Evolutionary conservation across 1,140 invertebrate species (phyloP), one percentile per base, ranked within the genome.

Genomic region (Neuroterus valhalla): DNA sequence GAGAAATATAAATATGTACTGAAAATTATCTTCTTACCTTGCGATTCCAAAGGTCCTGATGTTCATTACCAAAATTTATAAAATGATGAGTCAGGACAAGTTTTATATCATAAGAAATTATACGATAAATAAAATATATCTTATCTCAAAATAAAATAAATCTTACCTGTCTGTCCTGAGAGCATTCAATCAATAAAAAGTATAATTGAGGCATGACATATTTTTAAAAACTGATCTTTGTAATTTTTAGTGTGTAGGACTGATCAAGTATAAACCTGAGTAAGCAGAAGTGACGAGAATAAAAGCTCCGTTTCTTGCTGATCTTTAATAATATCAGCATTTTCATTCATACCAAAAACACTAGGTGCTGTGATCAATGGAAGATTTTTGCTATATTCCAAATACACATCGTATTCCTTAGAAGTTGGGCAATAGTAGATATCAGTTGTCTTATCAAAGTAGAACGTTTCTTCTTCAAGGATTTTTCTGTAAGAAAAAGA

Each of bases 271-370:
- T 38, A 1, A 48, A 78, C 77, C 66, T 79, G 77, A 15, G 77
- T 79, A 19, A 79, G 72, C 26, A 98, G 88, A 48, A 96, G 94
- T 70, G 94, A 97, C 46, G 92, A 89, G 73, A 98, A 94, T 19
- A 99, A 85, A 66, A 95, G 90, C 74, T 94, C 92, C 0, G 96
- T 96, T 88, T 98, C 97, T 71, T 94, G 92, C 89, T 97, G 95
- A 86, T 98, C 96, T 91, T 98, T 98, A 78, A 96, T 95, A 78
- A 99, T 98, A 88, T 98, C 96, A 1, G 97, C 97, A 90, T 98
- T 98, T 73, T 95, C 92, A 87, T 99, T 94, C 93, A 99, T 96
- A 21, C 97, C 97, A 90, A 98, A 98, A 52, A 98, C 95, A 79
- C 94, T 93, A 0, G 97, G 96, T 62, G 93, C 92, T 0, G 96